Percentiles rank a stretch among this genome's conserved stretches.
These are phyloP conservation scores for Meteorus colon DNA, from an alignment of 2,888 invertebrate genomes.

Conservation along the genomic window DNA sequence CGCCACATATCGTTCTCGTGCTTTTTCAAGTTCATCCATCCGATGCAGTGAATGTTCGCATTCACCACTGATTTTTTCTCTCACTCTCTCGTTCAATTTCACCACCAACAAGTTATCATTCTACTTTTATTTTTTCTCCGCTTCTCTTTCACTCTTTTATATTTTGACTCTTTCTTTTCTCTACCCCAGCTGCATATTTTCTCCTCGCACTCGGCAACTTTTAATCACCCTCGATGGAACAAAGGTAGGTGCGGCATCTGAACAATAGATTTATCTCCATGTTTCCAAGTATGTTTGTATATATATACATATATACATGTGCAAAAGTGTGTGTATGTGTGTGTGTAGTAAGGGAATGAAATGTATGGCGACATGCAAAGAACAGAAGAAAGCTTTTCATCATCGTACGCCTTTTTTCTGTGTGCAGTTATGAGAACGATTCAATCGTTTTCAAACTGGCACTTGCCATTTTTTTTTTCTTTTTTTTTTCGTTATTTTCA, in stretches of 20 bases:
- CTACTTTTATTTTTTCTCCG: slow-evolving; percentile 50
- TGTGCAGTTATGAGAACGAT: slow-evolving; percentile 50
- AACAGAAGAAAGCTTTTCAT: slow-evolving; percentile 41
- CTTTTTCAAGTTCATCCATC: slow-evolving; percentile 50
- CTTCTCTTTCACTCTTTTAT: slow-evolving; percentile 14
- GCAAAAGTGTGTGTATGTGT: too few relatives aligned
- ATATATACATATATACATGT: slow-evolving; percentile 45
- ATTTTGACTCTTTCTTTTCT: slow-evolving; percentile 42
- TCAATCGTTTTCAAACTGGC: slow-evolving; percentile 43
- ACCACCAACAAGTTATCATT: slow-evolving; percentile 56
- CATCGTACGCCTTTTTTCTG: slow-evolving; percentile 41
- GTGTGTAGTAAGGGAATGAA: slow-evolving; percentile 36
- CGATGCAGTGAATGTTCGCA: slow-evolving; percentile 59
- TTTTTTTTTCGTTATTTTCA: slow-evolving; percentile 33
- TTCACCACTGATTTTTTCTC: slow-evolving; percentile 51
- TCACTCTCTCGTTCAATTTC: neutral
- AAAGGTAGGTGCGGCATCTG: slow-evolving; percentile 56
- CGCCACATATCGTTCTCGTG: slow-evolving; percentile 49
- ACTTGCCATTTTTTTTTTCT: slow-evolving; percentile 43
- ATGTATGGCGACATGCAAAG: slow-evolving; percentile 44
- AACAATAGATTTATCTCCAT: slow-evolving; percentile 38
- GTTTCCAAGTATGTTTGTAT: slow-evolving; percentile 49
- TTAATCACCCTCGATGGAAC: slow-evolving; percentile 65
- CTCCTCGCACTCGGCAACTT: slow-evolving; percentile 59
- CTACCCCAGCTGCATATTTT: neutral